A percentile compares a stretch with the other conserved stretches of the same genome.
Evolutionary conservation across 2,113 vertebrate genomes (phyloP).

Genomic region (Otolemur garnettii): DNA sequence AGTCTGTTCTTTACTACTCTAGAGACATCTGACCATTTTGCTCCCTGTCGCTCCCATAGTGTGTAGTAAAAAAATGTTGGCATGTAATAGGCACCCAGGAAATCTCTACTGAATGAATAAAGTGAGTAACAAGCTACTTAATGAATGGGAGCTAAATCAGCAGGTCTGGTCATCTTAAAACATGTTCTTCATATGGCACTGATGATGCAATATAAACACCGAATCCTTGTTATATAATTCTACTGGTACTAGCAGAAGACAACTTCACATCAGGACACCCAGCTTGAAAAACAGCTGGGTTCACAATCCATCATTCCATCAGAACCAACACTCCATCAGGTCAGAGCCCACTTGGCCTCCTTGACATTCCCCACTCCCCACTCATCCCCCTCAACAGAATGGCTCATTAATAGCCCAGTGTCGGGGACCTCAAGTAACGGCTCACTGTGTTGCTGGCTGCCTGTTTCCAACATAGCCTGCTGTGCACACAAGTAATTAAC

Average conservation of each 20-base stretch:
- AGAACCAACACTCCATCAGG: constrained; percentile 76
- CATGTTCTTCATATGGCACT: background rate
- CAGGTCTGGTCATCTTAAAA: background rate
- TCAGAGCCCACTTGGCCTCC: constrained; percentile 79
- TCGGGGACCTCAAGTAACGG: constrained; percentile 83
- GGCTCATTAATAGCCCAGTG: constrained; percentile 85
- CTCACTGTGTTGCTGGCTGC: constrained; percentile 78
- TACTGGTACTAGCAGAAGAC: constrained; percentile 53
- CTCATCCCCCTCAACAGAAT: constrained; percentile 79
- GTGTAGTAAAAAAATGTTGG: background rate
- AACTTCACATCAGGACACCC: constrained; percentile 71
- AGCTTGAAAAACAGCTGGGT: constrained; percentile 77
- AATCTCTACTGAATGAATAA: background rate
- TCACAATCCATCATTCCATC: constrained; percentile 74
- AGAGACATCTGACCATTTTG: background rate
- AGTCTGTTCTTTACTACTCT: background rate
- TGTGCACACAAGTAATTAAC: constrained; percentile 87
- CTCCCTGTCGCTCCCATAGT: fast-evolving
- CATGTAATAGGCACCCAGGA: background rate
- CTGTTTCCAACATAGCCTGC: constrained; percentile 83
- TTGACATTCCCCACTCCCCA: constrained; percentile 75
- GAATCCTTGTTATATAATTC: constrained; percentile 52
- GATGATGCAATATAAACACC: constrained; percentile 61
- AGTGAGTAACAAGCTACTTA: background rate
- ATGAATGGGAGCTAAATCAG: background rate